Conservation (phyloP, 2,113 vertebrate species). For the Paracanthobrama guichenoti region DNA sequence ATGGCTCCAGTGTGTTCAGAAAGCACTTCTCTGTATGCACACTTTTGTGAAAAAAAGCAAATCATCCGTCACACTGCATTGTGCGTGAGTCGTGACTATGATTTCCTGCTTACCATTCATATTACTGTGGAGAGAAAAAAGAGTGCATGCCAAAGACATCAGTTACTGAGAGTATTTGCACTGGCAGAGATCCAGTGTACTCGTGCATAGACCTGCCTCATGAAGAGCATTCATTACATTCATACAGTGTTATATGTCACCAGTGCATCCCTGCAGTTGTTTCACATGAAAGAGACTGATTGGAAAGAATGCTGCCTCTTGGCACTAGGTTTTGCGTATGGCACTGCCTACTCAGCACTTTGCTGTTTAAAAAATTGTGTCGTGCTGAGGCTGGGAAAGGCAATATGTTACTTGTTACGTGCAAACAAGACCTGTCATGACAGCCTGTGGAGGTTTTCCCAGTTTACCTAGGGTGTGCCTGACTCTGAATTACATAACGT, state of each 20-base stretch:
- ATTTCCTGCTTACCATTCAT: constrained; percentile 8
- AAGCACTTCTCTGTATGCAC: not conserved
- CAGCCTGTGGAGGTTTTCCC: constrained; percentile 18
- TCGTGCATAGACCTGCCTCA: constrained; percentile 21
- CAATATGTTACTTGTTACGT: not conserved
- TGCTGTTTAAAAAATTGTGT: constrained; percentile 15
- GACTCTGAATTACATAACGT: constrained; percentile 31
- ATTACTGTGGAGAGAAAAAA: not conserved
- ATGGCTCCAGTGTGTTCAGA: not conserved
- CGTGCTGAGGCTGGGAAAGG: constrained; percentile 26
- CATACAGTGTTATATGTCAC: constrained; percentile 24
- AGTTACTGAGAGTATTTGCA: constrained; percentile 15
- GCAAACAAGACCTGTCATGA: constrained; percentile 17
- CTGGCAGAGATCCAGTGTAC: constrained; percentile 12
- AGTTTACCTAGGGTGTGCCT: constrained; percentile 45
- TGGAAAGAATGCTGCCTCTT: constrained; percentile 38
- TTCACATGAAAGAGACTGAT: constrained; percentile 30
- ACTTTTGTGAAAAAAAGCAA: constrained; percentile 11
- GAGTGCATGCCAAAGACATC: not conserved
- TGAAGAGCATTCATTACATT: constrained; percentile 19
- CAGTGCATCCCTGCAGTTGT: not conserved
- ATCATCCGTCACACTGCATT: constrained; percentile 24
- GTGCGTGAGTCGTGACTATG: not conserved
- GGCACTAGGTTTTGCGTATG: not conserved
- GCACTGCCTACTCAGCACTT: constrained; percentile 43